A percentile compares a stretch with the other conserved stretches of the same genome.
These are phyloP conservation scores for Crocodylus rhombifer DNA, from an alignment of 2,797 vertebrate species.

Conservation along the genomic window DNA sequence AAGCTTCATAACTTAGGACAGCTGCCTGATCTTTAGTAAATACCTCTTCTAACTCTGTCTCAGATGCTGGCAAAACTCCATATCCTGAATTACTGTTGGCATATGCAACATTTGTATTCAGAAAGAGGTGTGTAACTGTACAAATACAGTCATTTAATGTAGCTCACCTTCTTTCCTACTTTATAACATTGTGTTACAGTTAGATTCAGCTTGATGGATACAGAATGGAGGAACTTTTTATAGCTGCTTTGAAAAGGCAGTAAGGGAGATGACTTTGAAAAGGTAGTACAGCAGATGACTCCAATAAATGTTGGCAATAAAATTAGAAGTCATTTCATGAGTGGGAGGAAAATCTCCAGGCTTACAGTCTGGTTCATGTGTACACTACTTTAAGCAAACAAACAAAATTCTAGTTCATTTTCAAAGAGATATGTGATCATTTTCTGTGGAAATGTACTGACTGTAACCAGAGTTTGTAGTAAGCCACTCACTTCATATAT, in stretches of 20 bases:
- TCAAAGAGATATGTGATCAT: background rate
- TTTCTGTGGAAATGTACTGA: background rate
- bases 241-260: background rate
- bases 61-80: background rate
- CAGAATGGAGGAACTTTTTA: background rate
- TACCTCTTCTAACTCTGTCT: background rate
- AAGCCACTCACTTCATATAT: background rate
- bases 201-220: background rate
- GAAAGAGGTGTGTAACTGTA: background rate
- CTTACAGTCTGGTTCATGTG: background rate
- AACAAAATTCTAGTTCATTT: background rate
- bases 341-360: background rate
- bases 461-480: background rate
- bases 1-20: constrained; percentile 8
- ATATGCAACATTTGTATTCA: background rate
- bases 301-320: background rate
- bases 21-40: background rate
- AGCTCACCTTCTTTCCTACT: background rate
- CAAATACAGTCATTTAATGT: background rate
- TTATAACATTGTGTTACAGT: background rate
- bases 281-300: background rate
- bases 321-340: background rate
- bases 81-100: background rate
- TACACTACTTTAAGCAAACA: background rate
- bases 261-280: background rate